phyloP scores from a whole-genome alignment of 2,113 vertebrate species.

The Cavia aperea region DNA sequence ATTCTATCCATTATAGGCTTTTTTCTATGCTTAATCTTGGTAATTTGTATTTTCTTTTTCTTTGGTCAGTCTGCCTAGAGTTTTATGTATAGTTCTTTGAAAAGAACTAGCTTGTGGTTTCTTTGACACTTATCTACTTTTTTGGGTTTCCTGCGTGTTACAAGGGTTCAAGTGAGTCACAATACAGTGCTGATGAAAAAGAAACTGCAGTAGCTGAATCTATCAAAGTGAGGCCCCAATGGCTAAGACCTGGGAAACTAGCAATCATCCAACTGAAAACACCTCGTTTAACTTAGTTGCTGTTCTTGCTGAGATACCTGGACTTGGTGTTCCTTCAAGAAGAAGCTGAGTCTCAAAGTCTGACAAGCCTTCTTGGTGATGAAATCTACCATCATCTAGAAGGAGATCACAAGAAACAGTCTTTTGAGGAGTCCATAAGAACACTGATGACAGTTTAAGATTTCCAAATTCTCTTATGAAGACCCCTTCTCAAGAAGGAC shows the following conservation, averaged over 20 bases:
- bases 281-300: slow-evolving; percentile 75
- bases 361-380: slow-evolving; percentile 65
- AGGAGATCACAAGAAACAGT: slow-evolving; percentile 68
- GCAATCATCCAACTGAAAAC: slow-evolving; percentile 64
- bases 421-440: slow-evolving; percentile 64
- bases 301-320: slow-evolving; percentile 87
- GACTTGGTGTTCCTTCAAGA: slow-evolving; percentile 70
- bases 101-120: neutral
- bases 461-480: slow-evolving; percentile 72
- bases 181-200: slow-evolving; percentile 54
- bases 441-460: slow-evolving; percentile 67
- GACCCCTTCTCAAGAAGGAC: slow-evolving; percentile 64
- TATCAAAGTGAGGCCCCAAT: slow-evolving; percentile 53
- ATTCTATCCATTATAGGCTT: neutral
- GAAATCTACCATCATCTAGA: slow-evolving; percentile 56
- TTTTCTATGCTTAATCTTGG: neutral
- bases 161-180: slow-evolving; percentile 67
- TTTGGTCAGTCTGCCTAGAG: neutral
- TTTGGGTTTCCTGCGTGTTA: neutral
- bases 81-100: neutral
- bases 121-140: neutral
- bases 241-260: slow-evolving; percentile 59
- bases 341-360: slow-evolving; percentile 75
- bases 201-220: slow-evolving; percentile 86
- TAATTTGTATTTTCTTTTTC: neutral